phyloP scores from a whole-genome alignment of 2,888 invertebrate genomes.

The Itoplectis maculator region DNA sequence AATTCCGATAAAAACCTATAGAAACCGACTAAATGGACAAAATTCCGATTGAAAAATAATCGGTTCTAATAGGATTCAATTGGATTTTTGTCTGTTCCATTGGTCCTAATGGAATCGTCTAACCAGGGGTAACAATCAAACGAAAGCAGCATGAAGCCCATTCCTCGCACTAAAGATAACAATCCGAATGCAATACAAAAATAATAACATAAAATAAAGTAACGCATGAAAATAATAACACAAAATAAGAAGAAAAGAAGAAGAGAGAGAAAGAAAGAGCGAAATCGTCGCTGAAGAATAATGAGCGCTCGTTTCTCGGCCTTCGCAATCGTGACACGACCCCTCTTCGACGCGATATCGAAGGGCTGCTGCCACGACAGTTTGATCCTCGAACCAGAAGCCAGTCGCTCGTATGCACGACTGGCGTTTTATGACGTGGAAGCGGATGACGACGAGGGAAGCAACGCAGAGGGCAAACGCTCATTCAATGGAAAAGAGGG shows the following conservation, averaged over 20 bases:
- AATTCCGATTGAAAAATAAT: too few relatives aligned
- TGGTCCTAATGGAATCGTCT: too few relatives aligned
- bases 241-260: background rate
- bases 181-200: too few relatives aligned
- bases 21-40: too few relatives aligned
- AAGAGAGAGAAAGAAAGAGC: background rate
- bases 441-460: constrained; percentile 59
- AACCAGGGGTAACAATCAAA: too few relatives aligned
- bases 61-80: too few relatives aligned
- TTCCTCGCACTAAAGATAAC: too few relatives aligned
- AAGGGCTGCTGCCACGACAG: constrained; percentile 51
- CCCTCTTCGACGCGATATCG: constrained; percentile 26
- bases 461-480: constrained; percentile 26
- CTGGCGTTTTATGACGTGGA: constrained; percentile 68
- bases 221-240: too few relatives aligned
- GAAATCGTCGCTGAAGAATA: constrained; percentile 50
- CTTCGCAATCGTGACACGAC: constrained; percentile 6
- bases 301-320: constrained; percentile 58
- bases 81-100: too few relatives aligned
- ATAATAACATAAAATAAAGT: too few relatives aligned
- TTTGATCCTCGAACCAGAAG: constrained; percentile 18
- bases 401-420: constrained; percentile 40
- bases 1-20: too few relatives aligned
- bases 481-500: constrained; percentile 38
- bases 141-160: too few relatives aligned